Base-by-base conservation (phyloP, 2,113 vertebrate species). In the Stercorarius parasiticus region DNA sequence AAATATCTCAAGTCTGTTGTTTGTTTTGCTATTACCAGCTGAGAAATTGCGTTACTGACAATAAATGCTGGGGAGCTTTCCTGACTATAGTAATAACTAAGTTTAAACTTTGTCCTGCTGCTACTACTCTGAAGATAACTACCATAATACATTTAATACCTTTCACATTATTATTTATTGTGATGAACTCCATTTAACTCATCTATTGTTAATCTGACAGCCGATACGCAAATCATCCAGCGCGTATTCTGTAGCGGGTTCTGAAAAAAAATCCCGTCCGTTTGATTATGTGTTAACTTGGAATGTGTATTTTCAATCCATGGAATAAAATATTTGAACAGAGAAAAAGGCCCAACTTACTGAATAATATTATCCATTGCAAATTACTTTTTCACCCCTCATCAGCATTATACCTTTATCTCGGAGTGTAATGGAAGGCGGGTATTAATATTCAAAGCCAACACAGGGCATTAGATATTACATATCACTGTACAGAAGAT, bases 371-470 rank as follows among this genome's bases (percentile, higher is more conserved):
- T 86, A 95, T 92, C 69, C 56, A 53, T 56, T 89, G 52, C 80
- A 96, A 95, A 97, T 96, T 94, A 80, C 45, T 91, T 97, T 92
- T 89, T 70, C 91, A 80, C 53, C 45, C 50, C 58, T 85, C 84
- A 85, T 91, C 20, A 61, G 53, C 71, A 73, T 90, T 94, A 80
- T 62, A 45, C 29, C 66, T 94, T 82, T 89, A 76, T 85, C 93
- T 95, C 78, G 42, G 53, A 80, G 61, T 11, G 78, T 84, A 96
- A 92, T 53, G 70, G 69, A 94, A 92, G 94, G 20, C 3, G 7
- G 15, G 58, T 58, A 90, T 96, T 95, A 97, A 97, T 95, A 96
- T 96, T 95, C 91, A 95, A 89, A 94, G 79, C 43, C 42, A 92
- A 91, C 42, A 86, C 65, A 78, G 80, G 80, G 67, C 72, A 92